Percentiles rank a stretch among this genome's conserved stretches.
phyloP scores from a whole-genome alignment of 1,140 invertebrate genomes.

The Diachasma alloeum region DNA sequence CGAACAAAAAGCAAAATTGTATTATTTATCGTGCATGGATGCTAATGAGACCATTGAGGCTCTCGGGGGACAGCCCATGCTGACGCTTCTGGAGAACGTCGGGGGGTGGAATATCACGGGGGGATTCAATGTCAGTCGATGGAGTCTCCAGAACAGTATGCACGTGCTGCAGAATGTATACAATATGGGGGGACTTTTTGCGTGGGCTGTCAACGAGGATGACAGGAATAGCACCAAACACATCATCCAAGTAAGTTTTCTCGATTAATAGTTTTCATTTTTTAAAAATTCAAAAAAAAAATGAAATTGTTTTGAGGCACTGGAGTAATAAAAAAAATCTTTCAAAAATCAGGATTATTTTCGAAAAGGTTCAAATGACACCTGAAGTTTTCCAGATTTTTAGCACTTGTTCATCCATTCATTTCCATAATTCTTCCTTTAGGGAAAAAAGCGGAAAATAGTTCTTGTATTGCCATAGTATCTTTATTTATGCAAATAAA shows the following conservation, averaged over 20 bases:
- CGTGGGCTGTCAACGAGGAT: conserved; percentile 91
- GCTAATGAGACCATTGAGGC: conserved; percentile 89
- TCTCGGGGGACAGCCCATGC: conserved; percentile 81
- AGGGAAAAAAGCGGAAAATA: too few species aligned
- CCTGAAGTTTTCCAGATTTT: too few species aligned
- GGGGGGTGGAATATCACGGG: conserved; percentile 82
- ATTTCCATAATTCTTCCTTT: too few species aligned
- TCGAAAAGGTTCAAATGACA: too few species aligned
- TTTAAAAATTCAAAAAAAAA: too few species aligned
- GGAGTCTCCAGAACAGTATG: conserved; percentile 80
- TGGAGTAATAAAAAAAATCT: too few species aligned
- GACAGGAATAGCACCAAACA: conserved; percentile 89
- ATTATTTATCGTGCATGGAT: conserved; percentile 94
- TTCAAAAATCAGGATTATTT: too few species aligned
- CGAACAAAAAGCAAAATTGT: conserved; percentile 88
- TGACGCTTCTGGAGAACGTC: conserved; percentile 75
- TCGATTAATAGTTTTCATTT: neutral
- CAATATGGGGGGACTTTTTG: conserved; percentile 88
- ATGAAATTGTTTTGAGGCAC: too few species aligned
- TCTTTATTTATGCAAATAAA: too few species aligned
- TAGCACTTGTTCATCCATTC: too few species aligned
- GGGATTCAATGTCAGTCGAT: conserved; percentile 71
- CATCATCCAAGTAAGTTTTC: conserved; percentile 78
- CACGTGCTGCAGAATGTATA: conserved; percentile 86
- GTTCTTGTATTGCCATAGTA: too few species aligned